Evolutionary conservation across 2,888 invertebrate species (phyloP).

Genomic region (Xestia ashworthii): DNA sequence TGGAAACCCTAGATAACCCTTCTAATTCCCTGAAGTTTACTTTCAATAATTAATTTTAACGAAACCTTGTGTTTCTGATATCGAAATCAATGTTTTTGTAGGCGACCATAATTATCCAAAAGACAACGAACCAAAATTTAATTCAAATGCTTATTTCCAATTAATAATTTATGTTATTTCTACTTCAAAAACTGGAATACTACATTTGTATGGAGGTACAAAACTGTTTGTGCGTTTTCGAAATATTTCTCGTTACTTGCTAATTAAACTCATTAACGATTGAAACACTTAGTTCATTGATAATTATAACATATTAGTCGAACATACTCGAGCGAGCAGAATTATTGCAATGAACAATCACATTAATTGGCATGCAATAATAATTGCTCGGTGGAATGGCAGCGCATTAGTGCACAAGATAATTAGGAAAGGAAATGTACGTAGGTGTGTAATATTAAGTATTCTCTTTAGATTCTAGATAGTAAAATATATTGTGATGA

Average conservation of each 20-base stretch:
- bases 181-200: too few species aligned
- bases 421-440: background rate
- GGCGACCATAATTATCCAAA: background rate
- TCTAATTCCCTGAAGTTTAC: slow-evolving; percentile 18
- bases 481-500: background rate
- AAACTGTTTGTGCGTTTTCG: background rate
- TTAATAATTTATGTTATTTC: too few species aligned
- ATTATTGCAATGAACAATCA: slow-evolving; percentile 5
- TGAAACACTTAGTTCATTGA: background rate
- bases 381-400: background rate
- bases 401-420: background rate
- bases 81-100: background rate
- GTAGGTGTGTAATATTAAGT: background rate
- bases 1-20: slow-evolving; percentile 25
- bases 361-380: slow-evolving; percentile 20
- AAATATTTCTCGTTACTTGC: slow-evolving; percentile 3
- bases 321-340: background rate
- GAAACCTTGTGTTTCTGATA: slow-evolving; percentile 7
- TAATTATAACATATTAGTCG: background rate
- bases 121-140: background rate
- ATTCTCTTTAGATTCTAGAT: too few species aligned
- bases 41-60: slow-evolving; percentile 30
- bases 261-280: slow-evolving; percentile 20
- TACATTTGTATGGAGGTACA: too few species aligned
- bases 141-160: background rate